Evolutionary conservation across 2,797 vertebrate species (phyloP), one percentile per base, ranked within the genome.

Genomic region (Aphelocoma californica): DNA sequence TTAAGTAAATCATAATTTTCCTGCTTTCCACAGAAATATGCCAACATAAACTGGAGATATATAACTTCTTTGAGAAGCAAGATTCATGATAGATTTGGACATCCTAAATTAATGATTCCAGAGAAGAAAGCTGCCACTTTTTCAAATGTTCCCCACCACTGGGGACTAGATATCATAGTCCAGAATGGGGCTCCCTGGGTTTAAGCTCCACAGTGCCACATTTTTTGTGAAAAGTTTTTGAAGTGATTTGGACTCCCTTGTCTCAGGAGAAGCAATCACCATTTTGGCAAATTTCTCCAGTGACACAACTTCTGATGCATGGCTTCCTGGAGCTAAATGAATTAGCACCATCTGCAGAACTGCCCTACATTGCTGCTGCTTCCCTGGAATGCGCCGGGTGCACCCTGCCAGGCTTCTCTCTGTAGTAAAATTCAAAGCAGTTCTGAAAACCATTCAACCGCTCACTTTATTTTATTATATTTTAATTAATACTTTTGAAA

Each of bases 401-500:
- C 72, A 38, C 61, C 88, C 90, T 89, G 81, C 72, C 89, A 82
- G 81, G 60, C 25, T 82, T 70, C 61, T 81, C 21, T 85, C 66
- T 24, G 10, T 18, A 61, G 86, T 50, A 61, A 92, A 90, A 95
- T 57, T 11, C 6, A 92, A 96, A 93, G 58, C 14, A 40, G 54
- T 45, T 90, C 64, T 17, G 32, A 90, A 93, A 93, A n/a, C 29
- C 81, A 61, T 88, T 91, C 90, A 93, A 82, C 36, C 0, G 0
- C 38, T 84, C n/a, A 18, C 64, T 94, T 92, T 69, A 71, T 95
- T 94, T 92, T 58, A 82, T 94, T 92, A 48, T 84, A 86, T 95
- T 95, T 93, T 94, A 96, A 96, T 97, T 92, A 96, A 94, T 95
- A 82, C 57, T 92, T 93, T 81, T 82, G 61, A 95, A 96, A 95